Conservation (phyloP, 2,797 vertebrate genomes). For the Anolis apletophallus region DNA sequence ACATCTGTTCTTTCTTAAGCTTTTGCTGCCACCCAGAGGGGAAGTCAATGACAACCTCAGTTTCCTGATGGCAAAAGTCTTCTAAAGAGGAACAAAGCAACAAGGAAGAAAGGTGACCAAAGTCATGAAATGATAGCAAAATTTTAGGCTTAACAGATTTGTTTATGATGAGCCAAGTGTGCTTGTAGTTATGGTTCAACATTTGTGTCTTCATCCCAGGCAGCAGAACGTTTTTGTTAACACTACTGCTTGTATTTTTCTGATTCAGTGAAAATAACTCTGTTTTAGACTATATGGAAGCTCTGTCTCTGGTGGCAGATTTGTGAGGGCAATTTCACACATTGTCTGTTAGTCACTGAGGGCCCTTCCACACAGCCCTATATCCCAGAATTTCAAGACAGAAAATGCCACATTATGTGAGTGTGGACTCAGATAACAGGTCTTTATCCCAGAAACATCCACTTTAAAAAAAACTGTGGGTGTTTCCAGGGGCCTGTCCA, state of each 20-base stretch:
- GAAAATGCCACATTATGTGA: too few relatives aligned
- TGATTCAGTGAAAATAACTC: neutral
- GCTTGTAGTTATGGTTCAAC: neutral
- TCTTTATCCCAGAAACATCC: too few relatives aligned
- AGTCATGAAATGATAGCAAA: too few relatives aligned
- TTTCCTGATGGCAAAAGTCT: constrained; percentile 6
- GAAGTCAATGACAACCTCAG: neutral
- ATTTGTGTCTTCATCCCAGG: neutral
- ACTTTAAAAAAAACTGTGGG: too few relatives aligned
- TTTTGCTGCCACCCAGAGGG: constrained; percentile 29
- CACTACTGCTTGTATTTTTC: too few relatives aligned
- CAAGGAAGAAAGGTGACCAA: neutral
- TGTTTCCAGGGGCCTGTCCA: too few relatives aligned
- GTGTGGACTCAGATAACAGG: too few relatives aligned
- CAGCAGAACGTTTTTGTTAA: neutral
- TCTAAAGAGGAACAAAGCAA: neutral
- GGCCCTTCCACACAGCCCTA: neutral
- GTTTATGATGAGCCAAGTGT: neutral
- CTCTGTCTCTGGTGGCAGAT: neutral
- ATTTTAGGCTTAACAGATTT: neutral
- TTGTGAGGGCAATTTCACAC: neutral
- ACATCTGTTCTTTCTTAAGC: constrained; percentile 4
- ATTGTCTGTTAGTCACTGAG: neutral
- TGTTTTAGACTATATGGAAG: neutral
- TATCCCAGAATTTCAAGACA: too few relatives aligned